Conservation (phyloP, 2,888 invertebrate species). For the Drosophila yooni region DNA sequence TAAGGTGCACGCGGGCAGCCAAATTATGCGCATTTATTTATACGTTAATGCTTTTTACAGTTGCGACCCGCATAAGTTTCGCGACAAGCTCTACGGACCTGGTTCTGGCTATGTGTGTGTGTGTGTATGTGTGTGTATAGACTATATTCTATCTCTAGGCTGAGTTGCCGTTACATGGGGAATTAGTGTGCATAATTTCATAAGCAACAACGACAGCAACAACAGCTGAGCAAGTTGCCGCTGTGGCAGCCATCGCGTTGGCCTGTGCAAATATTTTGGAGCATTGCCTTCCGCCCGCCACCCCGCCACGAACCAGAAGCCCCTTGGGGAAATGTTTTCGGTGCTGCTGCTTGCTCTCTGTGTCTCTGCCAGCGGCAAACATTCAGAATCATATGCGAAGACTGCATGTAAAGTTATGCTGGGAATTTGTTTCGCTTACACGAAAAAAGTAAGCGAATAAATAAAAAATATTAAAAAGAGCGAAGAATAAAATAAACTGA, state of each 20-base stretch:
- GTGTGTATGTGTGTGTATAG: slow-evolving; percentile 1
- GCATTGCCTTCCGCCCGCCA: slow-evolving; percentile 9
- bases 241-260: slow-evolving; percentile 66
- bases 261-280: slow-evolving; percentile 73
- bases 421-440: slow-evolving; percentile 65
- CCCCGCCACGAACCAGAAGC: background rate
- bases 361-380: slow-evolving; percentile 33
- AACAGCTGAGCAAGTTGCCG: slow-evolving; percentile 42
- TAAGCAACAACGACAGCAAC: slow-evolving; percentile 56
- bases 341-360: slow-evolving; percentile 24
- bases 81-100: slow-evolving; percentile 30
- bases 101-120: background rate
- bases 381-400: slow-evolving; percentile 58
- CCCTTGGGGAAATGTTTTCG: slow-evolving; percentile 57
- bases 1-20: slow-evolving; percentile 62
- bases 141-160: slow-evolving; percentile 41
- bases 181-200: slow-evolving; percentile 80
- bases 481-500: slow-evolving; percentile 14
- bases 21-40: slow-evolving; percentile 76
- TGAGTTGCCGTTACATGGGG: slow-evolving; percentile 66
- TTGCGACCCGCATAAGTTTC: slow-evolving; percentile 59
- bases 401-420: slow-evolving; percentile 66
- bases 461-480: slow-evolving; percentile 17
- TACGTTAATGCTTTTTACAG: slow-evolving; percentile 58
- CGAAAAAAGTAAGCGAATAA: slow-evolving; percentile 39